Conservation (phyloP, 1,140 invertebrate species). For the Globodera rostochiensis region DNA sequence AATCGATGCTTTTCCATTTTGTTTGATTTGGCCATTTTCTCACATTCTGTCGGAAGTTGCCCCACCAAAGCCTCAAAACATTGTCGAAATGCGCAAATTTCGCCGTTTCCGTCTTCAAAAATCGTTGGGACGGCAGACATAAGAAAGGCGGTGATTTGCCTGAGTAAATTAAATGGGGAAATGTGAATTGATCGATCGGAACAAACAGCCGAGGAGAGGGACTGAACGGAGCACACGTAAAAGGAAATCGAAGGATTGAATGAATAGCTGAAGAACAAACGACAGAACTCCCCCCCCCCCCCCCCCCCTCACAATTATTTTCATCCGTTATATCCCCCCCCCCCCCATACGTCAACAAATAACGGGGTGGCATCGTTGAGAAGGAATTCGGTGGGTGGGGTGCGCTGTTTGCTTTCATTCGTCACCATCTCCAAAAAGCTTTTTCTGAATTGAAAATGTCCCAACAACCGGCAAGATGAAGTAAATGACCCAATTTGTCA, state of each 20-base stretch:
- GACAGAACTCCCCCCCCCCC: no score
- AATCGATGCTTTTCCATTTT: slow-evolving; percentile 6
- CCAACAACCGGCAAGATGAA: no score
- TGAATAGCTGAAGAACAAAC: not conserved
- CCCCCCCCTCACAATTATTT: no score
- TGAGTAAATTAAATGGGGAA: not conserved
- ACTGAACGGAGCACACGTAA: not conserved
- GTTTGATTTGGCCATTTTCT: not conserved
- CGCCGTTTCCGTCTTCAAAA: not conserved
- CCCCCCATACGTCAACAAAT: no score
- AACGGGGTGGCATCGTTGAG: no score
- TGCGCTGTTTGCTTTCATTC: no score
- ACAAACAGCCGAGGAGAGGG: not conserved
- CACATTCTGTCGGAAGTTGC: not conserved
- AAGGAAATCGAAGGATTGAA: slow-evolving; percentile 2
- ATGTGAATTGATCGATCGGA: not conserved
- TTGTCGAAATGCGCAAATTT: not conserved
- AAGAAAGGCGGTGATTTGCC: not conserved
- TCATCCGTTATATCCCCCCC: no score
- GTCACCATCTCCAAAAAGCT: no score
- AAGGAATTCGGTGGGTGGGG: no score
- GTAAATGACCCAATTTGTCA: no score
- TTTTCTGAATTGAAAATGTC: no score
- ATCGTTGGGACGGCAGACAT: not conserved
- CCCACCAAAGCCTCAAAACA: not conserved